phyloP scores from a whole-genome alignment of 92 coral and sea anemone genomes.

The Galaxea fascicularis region DNA sequence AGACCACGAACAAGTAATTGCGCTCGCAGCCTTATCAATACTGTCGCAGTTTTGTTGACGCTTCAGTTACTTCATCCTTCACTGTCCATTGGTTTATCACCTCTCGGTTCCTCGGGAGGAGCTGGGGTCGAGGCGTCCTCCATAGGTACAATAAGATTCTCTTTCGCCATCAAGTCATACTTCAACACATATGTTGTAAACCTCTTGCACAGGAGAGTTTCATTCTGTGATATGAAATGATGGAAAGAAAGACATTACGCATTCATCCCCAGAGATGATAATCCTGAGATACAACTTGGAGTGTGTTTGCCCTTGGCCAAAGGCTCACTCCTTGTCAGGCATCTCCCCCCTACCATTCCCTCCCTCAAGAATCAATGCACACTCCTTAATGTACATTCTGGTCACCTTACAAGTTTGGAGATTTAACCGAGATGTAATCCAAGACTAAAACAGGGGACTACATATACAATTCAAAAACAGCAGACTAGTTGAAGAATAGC shows the following conservation, averaged over 20 bases:
- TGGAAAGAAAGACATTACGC: too few species aligned
- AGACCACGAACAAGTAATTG: not conserved
- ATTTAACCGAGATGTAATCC: too few species aligned
- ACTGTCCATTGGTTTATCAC: slow-evolving; percentile 58
- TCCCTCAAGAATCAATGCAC: too few species aligned
- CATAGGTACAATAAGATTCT: slow-evolving; percentile 92
- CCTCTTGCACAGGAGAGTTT: slow-evolving; percentile 88
- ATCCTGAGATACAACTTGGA: too few species aligned
- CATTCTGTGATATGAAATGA: slow-evolving; percentile 70
- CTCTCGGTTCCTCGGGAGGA: slow-evolving; percentile 52
- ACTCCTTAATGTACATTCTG: too few species aligned
- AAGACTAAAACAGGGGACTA: too few species aligned
- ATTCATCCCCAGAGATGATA: too few species aligned
- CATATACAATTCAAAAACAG: too few species aligned
- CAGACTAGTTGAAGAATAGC: too few species aligned
- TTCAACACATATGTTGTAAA: slow-evolving; percentile 94
- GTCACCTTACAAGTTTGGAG: too few species aligned
- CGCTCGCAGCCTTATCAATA: not conserved
- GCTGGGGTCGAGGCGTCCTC: slow-evolving; percentile 70
- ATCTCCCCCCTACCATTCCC: too few species aligned
- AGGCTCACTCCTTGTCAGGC: too few species aligned
- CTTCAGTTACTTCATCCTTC: slow-evolving; percentile 29
- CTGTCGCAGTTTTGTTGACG: not conserved
- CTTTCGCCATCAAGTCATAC: slow-evolving; percentile 97
- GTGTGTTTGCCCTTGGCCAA: not conserved